Evolutionary conservation across 37 sponge, comb jelly and placozoan genomes (phyloP).

Genomic region (Haliclona indistincta): DNA sequence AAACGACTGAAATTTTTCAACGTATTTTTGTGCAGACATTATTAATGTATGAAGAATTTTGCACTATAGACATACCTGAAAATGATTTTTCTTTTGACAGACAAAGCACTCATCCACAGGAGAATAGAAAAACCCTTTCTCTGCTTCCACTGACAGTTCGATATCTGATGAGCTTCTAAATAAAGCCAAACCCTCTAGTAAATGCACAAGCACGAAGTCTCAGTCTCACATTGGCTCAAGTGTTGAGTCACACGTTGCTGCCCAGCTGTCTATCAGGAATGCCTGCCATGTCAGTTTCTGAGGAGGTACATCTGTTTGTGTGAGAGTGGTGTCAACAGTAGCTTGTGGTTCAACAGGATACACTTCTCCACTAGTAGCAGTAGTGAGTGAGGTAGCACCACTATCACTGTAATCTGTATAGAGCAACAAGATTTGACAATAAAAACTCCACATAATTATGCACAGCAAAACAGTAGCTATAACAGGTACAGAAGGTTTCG

Average conservation of each 20-base stretch:
- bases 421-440: too few relatives aligned
- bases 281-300: conserved; percentile 72
- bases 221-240: conserved; percentile 74
- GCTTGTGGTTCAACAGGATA: background rate
- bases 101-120: conserved; percentile 82
- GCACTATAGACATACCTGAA: too few relatives aligned
- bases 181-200: conserved; percentile 34
- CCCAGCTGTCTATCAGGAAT: conserved; percentile 57
- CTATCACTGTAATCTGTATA: background rate
- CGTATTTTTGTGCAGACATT: background rate
- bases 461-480: too few relatives aligned
- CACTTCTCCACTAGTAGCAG: background rate
- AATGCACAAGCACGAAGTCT: too few relatives aligned
- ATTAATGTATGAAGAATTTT: background rate
- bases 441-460: too few relatives aligned
- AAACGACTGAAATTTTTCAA: too few relatives aligned
- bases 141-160: too few relatives aligned
- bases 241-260: conserved; percentile 41
- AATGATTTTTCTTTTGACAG: too few relatives aligned
- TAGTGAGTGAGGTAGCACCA: background rate
- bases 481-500: too few relatives aligned
- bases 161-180: too few relatives aligned
- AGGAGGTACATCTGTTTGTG: too few relatives aligned
- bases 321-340: too few relatives aligned
- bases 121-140: conserved; percentile 91